phyloP scores from a whole-genome alignment of 2,113 vertebrate species.

The Microcebus murinus region DNA sequence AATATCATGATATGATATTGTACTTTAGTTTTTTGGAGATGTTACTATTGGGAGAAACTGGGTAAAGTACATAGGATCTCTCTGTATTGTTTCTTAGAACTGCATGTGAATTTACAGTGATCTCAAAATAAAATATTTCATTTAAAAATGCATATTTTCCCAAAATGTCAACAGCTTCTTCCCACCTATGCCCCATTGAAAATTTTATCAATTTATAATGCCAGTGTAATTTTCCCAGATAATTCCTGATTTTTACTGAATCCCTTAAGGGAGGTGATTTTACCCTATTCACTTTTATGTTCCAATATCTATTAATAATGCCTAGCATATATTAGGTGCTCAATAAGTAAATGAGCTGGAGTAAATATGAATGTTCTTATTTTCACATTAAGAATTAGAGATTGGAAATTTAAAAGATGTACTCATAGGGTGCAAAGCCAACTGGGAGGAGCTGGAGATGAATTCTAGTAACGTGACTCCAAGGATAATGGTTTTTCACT shows the following conservation, averaged over 20 bases:
- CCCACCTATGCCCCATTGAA: not conserved
- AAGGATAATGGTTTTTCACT: not conserved
- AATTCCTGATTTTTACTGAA: not conserved
- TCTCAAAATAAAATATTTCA: not conserved
- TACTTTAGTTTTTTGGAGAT: not conserved
- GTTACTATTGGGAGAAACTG: not conserved
- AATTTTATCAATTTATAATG: not conserved
- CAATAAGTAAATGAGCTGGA: not conserved
- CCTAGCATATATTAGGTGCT: not conserved
- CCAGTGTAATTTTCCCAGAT: not conserved
- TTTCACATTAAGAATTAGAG: not conserved
- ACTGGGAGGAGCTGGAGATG: not conserved
- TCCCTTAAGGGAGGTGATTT: not conserved
- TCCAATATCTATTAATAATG: not conserved
- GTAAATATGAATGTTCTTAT: not conserved
- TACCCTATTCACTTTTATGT: not conserved
- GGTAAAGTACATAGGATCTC: not conserved
- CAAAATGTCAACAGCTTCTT: not conserved
- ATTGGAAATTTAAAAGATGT: not conserved
- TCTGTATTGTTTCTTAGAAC: not conserved
- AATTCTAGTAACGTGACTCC: not conserved
- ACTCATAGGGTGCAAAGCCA: not conserved
- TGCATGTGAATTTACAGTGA: not conserved
- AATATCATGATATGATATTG: not conserved
- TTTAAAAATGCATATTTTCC: not conserved